Base-by-base conservation (phyloP, 2,888 invertebrate species). In the Masnerella sp. region DNA sequence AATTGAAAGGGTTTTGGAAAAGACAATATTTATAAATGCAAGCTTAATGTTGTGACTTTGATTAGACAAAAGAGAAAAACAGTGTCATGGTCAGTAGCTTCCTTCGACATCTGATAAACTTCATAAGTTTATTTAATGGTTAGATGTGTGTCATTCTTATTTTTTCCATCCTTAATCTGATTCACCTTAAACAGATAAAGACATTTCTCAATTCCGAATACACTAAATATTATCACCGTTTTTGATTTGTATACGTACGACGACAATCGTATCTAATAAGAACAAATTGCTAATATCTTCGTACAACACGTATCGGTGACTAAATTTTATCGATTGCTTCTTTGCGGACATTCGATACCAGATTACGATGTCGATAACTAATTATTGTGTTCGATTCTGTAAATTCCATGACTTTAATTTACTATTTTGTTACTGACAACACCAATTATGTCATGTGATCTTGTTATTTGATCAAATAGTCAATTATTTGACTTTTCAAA, bases 301-400 rank as follows among this genome's bases (percentile, higher is more conserved):
- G 40, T 52, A 18, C 40, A 17, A 52, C 38, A 22, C 0, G 14
- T 22, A 51, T 51, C 36, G 14, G 17, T 38, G 17, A 15, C 8
- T 38, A 9, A 38, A 38, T 17, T 4, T 38, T 17, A 38, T 38
- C 9, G 38, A 38, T 38, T 17, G 17, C 17, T 38, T 7, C n/a
- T 22, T n/a, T n/a, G n/a, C n/a, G n/a, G n/a, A n/a, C 36, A 36
- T 36, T 42, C n/a, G 2, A 22, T 12, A n/a, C 2, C 8, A 15
- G n/a, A 5, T 1, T 18, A 2, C 73, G 67, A 80, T 79, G 75
- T 76, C 71, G 73, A 74, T 76, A 77, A 43, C 74, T 78, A 78
- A 79, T 79, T 77, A 8, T 34, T 30, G 2, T 9, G 9, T 30
- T 30, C 3, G 7, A 22, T 7, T 22, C 7, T 7, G 22, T 22